phyloP scores from a whole-genome alignment of 2,113 vertebrate species.

The Monarcha castaneiventris region DNA sequence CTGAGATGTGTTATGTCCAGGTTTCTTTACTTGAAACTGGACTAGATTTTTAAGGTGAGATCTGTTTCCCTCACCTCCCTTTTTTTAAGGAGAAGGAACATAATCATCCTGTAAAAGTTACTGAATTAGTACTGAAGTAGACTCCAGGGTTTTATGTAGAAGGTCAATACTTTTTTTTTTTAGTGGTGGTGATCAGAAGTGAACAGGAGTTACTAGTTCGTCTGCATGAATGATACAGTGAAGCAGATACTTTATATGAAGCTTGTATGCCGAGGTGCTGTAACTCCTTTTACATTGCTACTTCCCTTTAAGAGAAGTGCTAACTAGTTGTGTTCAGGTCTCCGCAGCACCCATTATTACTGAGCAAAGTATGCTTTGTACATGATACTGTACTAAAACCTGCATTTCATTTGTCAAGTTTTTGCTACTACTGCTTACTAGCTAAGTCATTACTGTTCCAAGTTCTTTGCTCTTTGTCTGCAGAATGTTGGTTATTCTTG shows the following conservation, averaged over 20 bases:
- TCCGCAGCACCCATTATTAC: not conserved
- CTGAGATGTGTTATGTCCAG: not conserved
- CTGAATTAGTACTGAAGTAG: not conserved
- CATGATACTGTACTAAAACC: not conserved
- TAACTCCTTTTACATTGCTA: not conserved
- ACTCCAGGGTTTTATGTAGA: not conserved
- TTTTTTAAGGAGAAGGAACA: not conserved
- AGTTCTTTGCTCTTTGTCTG: not conserved
- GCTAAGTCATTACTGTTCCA: not conserved
- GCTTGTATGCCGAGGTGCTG: not conserved
- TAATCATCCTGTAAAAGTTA: not conserved
- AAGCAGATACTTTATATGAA: not conserved
- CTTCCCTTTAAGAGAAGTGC: not conserved
- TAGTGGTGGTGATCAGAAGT: not conserved
- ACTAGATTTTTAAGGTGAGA: not conserved
- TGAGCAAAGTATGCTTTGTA: not conserved
- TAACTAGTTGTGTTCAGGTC: accelerated
- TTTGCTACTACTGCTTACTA: not conserved
- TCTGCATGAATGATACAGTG: not conserved
- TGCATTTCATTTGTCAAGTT: not conserved
- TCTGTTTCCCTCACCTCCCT: accelerated
- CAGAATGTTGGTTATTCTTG: not conserved
- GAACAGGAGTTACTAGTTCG: not conserved
- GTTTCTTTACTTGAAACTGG: not conserved
- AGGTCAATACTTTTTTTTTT: not conserved